Base-by-base conservation (phyloP, 1,140 invertebrate species). In the Bombus soroeensis region DNA sequence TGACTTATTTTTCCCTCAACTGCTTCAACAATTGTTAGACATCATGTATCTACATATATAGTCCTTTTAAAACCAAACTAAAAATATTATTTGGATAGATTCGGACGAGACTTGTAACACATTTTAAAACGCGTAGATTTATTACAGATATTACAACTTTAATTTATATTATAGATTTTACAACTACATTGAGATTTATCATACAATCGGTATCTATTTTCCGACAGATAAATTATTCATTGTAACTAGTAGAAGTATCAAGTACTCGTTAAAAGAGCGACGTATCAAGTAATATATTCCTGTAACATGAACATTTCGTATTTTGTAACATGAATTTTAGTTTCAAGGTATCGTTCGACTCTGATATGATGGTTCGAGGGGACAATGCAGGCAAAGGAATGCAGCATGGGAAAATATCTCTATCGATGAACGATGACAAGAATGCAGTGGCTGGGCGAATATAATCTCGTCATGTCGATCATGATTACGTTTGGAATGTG, bases 401-500 rank as follows among this genome's bases (percentile, higher is more conserved):
- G 47, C 34, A 0, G 8, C 34, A 13, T 8, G 34, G 25, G 68
- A 72, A 34, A 57, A 71, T 72, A 81, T 81, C 79, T 57, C n/a
- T 25, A 39, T 43, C 39, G 32, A 66, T 39, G 41, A 83, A 25
- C 71, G 41, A 66, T 75, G 81, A 82, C 25, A n/a, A 75, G 57
- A 66, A 75, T 64, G 72, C n/a, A 72, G 13, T 12, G n/a, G 39
- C 13, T 53, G n/a, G 41, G 39, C 28, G 28, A 22, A 66, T 75
- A 37, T 83, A 75, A 66, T 66, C 74, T 72, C 15, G 47, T 72
- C 79, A 39, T 32, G 47, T 53, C 47, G 53, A 72, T 71, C 78
- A 70, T 39, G 64, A 80, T 80, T 80, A 80, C 78, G 78, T 37
- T 37, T 64, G 79, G 28, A 81, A 59, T 41, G 47, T 34, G n/a